Conservation (phyloP, 2,888 invertebrate species). For the Phaonia tiefii region DNA sequence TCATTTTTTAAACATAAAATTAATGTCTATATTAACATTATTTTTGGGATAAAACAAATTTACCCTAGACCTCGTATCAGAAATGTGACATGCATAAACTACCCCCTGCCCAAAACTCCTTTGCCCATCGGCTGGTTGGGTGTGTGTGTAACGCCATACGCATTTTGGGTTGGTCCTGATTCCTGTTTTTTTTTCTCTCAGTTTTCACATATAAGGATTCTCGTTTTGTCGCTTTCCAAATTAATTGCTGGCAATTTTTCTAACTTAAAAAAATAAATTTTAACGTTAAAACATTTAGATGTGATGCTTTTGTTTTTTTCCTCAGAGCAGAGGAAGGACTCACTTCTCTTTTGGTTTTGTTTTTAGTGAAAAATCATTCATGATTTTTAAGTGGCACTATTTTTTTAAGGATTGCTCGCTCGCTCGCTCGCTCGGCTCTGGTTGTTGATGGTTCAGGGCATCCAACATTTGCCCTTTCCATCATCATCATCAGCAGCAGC, state of each 20-base stretch:
- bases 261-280: conserved; percentile 73
- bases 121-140: conserved; percentile 28
- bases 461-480: conserved; percentile 30
- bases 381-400: conserved; percentile 69
- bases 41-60: conserved; percentile 45
- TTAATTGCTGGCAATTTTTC: conserved; percentile 78
- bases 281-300: conserved; percentile 61
- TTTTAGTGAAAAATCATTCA: conserved; percentile 58
- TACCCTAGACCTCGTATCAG: conserved; percentile 60
- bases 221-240: conserved; percentile 78
- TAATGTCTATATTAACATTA: conserved; percentile 72
- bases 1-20: conserved; percentile 70
- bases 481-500: too few species aligned
- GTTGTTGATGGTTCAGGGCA: not conserved
- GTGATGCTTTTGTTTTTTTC: conserved; percentile 16
- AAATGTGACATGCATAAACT: conserved; percentile 67
- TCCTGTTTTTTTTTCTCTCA: conserved; percentile 21
- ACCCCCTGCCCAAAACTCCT: conserved; percentile 11
- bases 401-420: conserved; percentile 65
- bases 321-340: conserved; percentile 23
- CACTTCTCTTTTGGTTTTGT: conserved; percentile 10
- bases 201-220: conserved; percentile 66
- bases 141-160: too few species aligned
- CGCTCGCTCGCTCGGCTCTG: conserved; percentile 50
- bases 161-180: conserved; percentile 23